These are phyloP conservation scores for Gonocerus acuteangulatus DNA, from an alignment of 2,888 invertebrate genomes.

Conservation along the genomic window DNA sequence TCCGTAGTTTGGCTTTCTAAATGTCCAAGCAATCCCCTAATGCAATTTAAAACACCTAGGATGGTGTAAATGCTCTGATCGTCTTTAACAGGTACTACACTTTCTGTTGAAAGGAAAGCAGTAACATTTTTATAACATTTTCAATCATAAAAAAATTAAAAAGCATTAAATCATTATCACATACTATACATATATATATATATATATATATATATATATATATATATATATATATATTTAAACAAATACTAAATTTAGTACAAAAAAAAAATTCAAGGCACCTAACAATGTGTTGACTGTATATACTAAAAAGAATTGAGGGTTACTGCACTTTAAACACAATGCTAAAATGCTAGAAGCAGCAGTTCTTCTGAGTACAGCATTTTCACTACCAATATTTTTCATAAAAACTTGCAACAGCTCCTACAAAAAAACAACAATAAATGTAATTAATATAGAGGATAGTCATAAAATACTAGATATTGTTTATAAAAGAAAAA, in stretches of 20 bases:
- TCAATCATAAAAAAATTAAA: background rate
- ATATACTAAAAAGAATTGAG: conserved; percentile 56
- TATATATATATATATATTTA: too few species aligned
- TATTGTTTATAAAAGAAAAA: too few species aligned
- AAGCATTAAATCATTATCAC: background rate
- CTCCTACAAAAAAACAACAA: conserved; percentile 47
- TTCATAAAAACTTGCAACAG: conserved; percentile 59
- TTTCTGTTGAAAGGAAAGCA: conserved; percentile 45
- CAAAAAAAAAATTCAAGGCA: too few species aligned
- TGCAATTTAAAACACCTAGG: conserved; percentile 54
- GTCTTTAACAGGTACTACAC: conserved; percentile 50
- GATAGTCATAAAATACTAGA: too few species aligned
- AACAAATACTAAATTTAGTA: too few species aligned
- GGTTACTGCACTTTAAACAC: conserved; percentile 69
- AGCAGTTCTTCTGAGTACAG: conserved; percentile 72
- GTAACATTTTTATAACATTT: background rate
- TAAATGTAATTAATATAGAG: background rate
- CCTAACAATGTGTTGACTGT: conserved; percentile 58
- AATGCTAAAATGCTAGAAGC: conserved; percentile 71
- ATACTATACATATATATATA: too few species aligned
- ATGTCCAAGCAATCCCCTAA: conserved; percentile 51
- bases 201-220: too few species aligned
- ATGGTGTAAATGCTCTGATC: conserved; percentile 46
- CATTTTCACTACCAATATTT: conserved; percentile 52
- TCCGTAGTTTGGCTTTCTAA: conserved; percentile 39